phyloP scores from a whole-genome alignment of 2,888 invertebrate species.

The Pocota personata region DNA sequence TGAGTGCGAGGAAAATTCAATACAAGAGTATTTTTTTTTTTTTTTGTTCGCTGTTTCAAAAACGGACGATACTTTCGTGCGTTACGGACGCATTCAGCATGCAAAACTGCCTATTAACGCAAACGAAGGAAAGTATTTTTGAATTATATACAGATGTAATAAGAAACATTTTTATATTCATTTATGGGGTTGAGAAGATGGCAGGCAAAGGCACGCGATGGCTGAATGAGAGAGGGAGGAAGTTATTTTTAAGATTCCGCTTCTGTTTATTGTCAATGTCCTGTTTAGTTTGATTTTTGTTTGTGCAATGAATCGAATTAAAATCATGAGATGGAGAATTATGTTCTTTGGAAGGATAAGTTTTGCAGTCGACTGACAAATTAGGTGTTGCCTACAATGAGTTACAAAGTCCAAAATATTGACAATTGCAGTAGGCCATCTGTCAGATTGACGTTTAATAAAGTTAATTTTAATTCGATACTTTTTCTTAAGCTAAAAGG shows the following conservation, averaged over 20 bases:
- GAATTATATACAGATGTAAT: conserved; percentile 37
- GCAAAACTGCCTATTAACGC: conserved; percentile 55
- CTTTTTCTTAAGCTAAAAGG: too few relatives aligned
- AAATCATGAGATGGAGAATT: not conserved
- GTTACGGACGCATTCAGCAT: conserved; percentile 61
- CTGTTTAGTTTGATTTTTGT: conserved; percentile 49
- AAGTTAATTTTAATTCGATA: too few relatives aligned
- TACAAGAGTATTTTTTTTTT: conserved; percentile 36
- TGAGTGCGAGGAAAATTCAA: conserved; percentile 53
- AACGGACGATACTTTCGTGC: conserved; percentile 47
- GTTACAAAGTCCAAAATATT: too few relatives aligned
- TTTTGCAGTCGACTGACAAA: too few relatives aligned
- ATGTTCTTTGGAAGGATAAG: not conserved
- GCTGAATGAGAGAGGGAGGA: conserved; percentile 76
- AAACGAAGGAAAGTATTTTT: conserved; percentile 26
- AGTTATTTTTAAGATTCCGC: conserved; percentile 78
- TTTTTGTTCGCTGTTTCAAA: conserved; percentile 21
- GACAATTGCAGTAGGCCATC: too few relatives aligned
- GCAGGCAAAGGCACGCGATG: conserved; percentile 1
- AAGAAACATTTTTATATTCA: conserved; percentile 32
- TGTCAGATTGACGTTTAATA: too few relatives aligned
- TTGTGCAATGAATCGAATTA: not conserved
- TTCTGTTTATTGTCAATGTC: conserved; percentile 77
- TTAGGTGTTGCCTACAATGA: too few relatives aligned
- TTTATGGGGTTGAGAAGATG: conserved; percentile 3